These are phyloP conservation scores for Diuraphis noxia DNA, from an alignment of 1,140 invertebrate species.

Conservation along the genomic window DNA sequence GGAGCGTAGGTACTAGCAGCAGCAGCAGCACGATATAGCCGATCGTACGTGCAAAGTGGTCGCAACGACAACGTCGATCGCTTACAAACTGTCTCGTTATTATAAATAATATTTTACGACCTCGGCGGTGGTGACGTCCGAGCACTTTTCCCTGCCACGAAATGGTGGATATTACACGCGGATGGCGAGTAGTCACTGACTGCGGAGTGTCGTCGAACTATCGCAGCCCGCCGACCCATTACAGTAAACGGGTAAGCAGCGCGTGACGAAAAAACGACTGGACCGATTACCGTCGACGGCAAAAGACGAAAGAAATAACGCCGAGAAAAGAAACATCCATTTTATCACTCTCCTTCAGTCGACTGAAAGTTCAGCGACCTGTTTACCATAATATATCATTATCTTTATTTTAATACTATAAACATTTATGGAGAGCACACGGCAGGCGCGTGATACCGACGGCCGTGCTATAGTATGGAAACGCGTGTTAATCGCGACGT, in stretches of 20 bases:
- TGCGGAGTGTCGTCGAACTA: background rate
- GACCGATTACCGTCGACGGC: background rate
- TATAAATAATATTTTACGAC: background rate
- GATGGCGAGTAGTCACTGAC: background rate
- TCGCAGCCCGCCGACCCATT: no score
- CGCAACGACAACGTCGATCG: background rate
- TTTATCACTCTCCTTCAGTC: background rate
- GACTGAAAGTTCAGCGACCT: background rate
- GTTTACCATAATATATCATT: constrained; percentile 1
- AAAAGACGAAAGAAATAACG: background rate
- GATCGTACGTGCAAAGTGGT: background rate
- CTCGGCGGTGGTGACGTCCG: background rate
- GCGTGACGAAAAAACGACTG: background rate
- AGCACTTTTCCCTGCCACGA: background rate
- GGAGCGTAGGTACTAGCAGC: background rate
- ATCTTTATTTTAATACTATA: background rate
- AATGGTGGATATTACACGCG: background rate
- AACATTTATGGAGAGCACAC: background rate
- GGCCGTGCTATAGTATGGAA: background rate
- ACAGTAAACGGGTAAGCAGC: no score
- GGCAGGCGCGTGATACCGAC: background rate
- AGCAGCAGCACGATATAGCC: background rate
- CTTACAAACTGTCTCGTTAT: background rate
- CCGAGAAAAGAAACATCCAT: background rate
- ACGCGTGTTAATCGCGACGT: background rate